Percentiles rank a stretch among this genome's conserved stretches.
These are phyloP conservation scores for Penaeus monodon DNA, from an alignment of 2,888 invertebrate species.

Conservation along the genomic window DNA sequence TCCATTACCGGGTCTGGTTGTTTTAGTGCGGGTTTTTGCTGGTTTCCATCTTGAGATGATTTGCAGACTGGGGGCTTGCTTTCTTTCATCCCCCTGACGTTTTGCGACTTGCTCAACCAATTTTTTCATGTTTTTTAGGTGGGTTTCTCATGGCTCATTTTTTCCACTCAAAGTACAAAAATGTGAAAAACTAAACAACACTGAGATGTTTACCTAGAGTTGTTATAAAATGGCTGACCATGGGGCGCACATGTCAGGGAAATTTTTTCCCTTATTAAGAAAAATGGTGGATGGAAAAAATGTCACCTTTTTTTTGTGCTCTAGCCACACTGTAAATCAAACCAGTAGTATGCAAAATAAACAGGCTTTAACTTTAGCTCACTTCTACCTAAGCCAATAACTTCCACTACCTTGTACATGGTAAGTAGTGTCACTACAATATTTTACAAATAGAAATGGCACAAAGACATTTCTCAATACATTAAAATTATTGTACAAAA, in stretches of 20 bases:
- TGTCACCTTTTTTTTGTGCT: slow-evolving; percentile 39
- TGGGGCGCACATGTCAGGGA: slow-evolving; percentile 24
- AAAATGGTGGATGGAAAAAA: slow-evolving; percentile 46
- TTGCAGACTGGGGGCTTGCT: slow-evolving; percentile 19
- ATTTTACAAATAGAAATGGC: slow-evolving; percentile 63
- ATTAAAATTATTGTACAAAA: slow-evolving; percentile 63
- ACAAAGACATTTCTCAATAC: slow-evolving; percentile 59
- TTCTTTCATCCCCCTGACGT: neutral
- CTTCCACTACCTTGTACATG: slow-evolving; percentile 60
- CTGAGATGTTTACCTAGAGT: slow-evolving; percentile 16
- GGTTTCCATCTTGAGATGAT: slow-evolving; percentile 13
- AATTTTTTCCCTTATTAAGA: slow-evolving; percentile 47
- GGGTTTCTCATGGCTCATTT: slow-evolving; percentile 32
- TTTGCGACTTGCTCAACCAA: slow-evolving; percentile 18
- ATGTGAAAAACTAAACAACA: slow-evolving; percentile 20
- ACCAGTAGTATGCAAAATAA: slow-evolving; percentile 57
- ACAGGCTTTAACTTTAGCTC: slow-evolving; percentile 58
- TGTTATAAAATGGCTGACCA: slow-evolving; percentile 28
- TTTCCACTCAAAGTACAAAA: neutral
- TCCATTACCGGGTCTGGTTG: slow-evolving; percentile 34
- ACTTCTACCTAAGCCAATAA: slow-evolving; percentile 60
- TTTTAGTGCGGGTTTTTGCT: slow-evolving; percentile 11
- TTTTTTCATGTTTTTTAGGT: slow-evolving; percentile 9
- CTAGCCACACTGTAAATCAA: slow-evolving; percentile 58
- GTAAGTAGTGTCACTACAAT: slow-evolving; percentile 60